phyloP scores from a whole-genome alignment of 2,113 vertebrate species.

The Rhinolophus sinicus region DNA sequence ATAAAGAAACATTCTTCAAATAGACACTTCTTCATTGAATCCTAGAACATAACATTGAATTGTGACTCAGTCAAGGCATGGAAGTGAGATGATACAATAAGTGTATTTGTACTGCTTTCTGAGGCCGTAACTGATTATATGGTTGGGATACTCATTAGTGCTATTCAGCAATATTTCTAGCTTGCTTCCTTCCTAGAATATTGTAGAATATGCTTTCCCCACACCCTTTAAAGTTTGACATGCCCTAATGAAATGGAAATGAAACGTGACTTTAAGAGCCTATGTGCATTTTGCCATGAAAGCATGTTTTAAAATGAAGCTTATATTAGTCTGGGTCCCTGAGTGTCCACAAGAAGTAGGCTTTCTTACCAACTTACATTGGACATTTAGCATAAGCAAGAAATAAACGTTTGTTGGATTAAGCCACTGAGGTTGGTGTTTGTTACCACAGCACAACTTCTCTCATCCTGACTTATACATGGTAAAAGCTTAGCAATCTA shows the following conservation, averaged over 20 bases:
- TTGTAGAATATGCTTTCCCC: neutral
- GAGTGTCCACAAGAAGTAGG: neutral
- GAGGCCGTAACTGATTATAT: neutral
- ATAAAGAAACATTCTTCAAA: constrained; percentile 27
- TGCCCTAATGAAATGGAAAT: neutral
- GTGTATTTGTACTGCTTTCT: neutral
- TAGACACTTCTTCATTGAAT: constrained; percentile 37
- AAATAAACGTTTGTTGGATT: neutral
- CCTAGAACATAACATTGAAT: neutral
- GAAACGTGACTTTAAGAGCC: neutral
- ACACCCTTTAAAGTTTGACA: neutral
- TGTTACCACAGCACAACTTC: neutral
- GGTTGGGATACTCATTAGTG: neutral
- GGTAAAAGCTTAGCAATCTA: neutral
- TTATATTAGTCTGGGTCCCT: neutral
- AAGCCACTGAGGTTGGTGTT: neutral
- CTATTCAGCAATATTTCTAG: neutral
- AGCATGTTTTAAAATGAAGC: neutral
- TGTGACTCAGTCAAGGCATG: neutral
- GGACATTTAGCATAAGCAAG: neutral
- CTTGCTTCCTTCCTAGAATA: neutral
- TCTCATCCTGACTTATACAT: neutral
- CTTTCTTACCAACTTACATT: neutral
- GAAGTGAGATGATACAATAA: neutral
- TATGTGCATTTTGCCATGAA: neutral